Percentiles rank a stretch among this genome's conserved stretches.
Conservation (phyloP, 2,888 invertebrate species). For the Podabrus alpinus region DNA sequence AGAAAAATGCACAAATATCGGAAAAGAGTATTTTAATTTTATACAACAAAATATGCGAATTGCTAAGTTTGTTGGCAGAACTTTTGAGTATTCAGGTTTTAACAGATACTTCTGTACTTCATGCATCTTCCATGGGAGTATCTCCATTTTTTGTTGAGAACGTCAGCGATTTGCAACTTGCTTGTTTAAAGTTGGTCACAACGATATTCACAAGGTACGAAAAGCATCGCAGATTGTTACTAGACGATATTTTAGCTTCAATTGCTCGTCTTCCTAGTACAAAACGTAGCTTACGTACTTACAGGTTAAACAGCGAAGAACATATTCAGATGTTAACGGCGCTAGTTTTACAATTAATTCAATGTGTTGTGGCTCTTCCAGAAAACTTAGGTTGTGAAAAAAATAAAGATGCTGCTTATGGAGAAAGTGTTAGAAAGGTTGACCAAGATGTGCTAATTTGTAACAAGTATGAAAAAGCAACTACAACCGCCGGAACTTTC, state of each 20-base stretch:
- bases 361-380: conserved; percentile 91
- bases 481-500: conserved; percentile 93
- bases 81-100: conserved; percentile 89
- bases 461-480: conserved; percentile 92
- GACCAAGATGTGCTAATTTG: conserved; percentile 90
- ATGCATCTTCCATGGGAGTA: conserved; percentile 92
- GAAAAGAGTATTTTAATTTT: conserved; percentile 75
- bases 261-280: conserved; percentile 96
- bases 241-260: conserved; percentile 96
- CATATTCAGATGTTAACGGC: conserved; percentile 99
- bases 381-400: conserved; percentile 61
- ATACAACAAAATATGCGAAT: conserved; percentile 87
- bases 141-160: conserved; percentile 99
- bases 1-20: conserved; percentile 67
- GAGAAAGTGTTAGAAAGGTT: conserved; percentile 52
- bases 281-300: conserved; percentile 92
- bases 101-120: conserved; percentile 93
- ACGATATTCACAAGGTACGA: conserved; percentile 96
- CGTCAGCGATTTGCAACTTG: conserved; percentile 94
- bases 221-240: conserved; percentile 87
- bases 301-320: conserved; percentile 85
- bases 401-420: conserved; percentile 11
- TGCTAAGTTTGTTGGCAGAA: conserved; percentile 82
- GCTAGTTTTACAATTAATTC: conserved; percentile 93
- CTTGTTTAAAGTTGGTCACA: conserved; percentile 92